Evolutionary conservation across 1,140 invertebrate species (phyloP), one percentile per base, ranked within the genome.

Genomic region (Philotrypesis tridentata): DNA sequence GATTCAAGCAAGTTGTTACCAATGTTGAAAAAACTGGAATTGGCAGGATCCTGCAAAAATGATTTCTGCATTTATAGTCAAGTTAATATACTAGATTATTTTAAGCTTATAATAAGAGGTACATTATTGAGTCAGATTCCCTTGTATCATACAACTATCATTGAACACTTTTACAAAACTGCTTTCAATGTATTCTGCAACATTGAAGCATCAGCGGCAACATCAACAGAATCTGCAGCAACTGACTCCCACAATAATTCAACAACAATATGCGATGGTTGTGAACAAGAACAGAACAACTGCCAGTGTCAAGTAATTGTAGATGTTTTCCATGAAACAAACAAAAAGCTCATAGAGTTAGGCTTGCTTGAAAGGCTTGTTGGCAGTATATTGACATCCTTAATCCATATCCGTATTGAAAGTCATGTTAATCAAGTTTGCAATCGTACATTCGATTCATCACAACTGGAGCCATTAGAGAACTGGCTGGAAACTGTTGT

Each of bases 401-500:
- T 97, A 68, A 96, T 97, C 71, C 96, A 97, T 87, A 90, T 95
- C 83, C 94, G 95, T 85, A 97, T 98, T 73, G 94, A 96, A 89
- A 93, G 93, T 85, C 95, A 98, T 86, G 95, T 98, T 11, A 93
- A 94, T 86, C 94, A 94, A 84, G 94, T 94, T 0, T 98, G 97
- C 87, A 95, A 96, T 87, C 96, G 96, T 73, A 96, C 95, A 83
- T 97, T 97, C 92, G 96, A 97, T 92, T 94, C 94, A 17, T 96
- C 96, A 0, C 95, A 96, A 85, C 92, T 97, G 37, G 88, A 90
- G 7, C 92, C 93, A 68, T 90, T 98, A 6, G 95, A 97, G 92
- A 93, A 94, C 85, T 98, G 97, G 97, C 92, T 98, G 0, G 94
- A 97, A 60, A 95, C 93, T 61, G 95, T 96, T 68, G 95, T 98